These are phyloP conservation scores for Pseudomyrmex pallidus DNA, from an alignment of 1,140 invertebrate species.

Conservation along the genomic window DNA sequence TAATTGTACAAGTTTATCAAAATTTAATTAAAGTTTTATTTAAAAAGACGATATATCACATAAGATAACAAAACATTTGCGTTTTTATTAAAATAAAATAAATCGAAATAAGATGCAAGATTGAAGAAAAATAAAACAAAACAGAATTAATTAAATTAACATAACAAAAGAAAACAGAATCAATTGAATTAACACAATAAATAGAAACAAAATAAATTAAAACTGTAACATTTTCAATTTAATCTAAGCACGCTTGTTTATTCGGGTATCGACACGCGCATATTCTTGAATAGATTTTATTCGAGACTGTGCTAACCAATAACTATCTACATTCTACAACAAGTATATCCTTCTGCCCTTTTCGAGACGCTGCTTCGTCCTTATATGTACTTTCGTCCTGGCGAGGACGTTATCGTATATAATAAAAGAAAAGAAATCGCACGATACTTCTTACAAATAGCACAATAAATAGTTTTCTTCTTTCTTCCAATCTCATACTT, in stretches of 20 bases:
- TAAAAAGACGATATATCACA: too few species aligned
- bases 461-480: conserved; percentile 28
- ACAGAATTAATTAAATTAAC: not conserved
- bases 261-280: conserved; percentile 4
- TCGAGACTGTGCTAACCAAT: conserved; percentile 76
- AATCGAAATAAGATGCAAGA: not conserved
- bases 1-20: too few species aligned
- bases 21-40: too few species aligned
- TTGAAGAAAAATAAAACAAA: not conserved
- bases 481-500: not conserved
- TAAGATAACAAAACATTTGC: too few species aligned
- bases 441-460: conserved; percentile 36
- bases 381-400: not conserved
- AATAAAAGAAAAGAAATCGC: conserved; percentile 10
- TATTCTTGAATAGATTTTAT: conserved; percentile 77
- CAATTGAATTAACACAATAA: not conserved
- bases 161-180: not conserved
- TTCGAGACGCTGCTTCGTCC: conserved; percentile 15
- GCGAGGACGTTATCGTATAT: not conserved
- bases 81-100: not conserved
- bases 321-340: conserved; percentile 75
- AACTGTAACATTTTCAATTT: not conserved
- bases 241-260: too few species aligned
- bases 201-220: not conserved
- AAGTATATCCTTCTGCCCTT: conserved; percentile 59